A percentile compares a stretch with the other conserved stretches of the same genome.
Evolutionary conservation across 2,797 vertebrate genomes (phyloP).

Genomic region (Nannoperca obscura): DNA sequence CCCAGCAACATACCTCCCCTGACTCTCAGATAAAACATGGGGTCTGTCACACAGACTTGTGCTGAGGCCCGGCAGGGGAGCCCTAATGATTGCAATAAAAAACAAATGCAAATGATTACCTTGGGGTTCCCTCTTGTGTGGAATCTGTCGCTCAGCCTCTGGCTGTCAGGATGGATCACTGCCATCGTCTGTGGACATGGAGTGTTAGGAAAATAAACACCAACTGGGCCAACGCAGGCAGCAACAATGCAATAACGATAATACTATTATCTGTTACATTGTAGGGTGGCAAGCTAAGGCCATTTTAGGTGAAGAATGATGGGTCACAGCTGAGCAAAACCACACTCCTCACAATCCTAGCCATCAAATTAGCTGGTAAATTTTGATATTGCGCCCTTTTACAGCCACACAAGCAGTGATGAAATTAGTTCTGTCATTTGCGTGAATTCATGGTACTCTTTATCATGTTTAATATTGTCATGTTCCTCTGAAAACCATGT

Average conservation of each 20-base stretch:
- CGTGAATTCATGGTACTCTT: background rate
- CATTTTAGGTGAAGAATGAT: conserved; percentile 64
- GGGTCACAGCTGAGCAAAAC: conserved; percentile 37
- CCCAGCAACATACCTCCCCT: conserved; percentile 77
- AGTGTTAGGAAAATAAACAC: conserved; percentile 80
- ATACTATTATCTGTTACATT: conserved; percentile 71
- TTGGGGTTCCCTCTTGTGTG: conserved; percentile 81
- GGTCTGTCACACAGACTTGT: conserved; percentile 79
- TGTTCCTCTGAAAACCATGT: background rate
- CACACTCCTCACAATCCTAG: conserved; percentile 17
- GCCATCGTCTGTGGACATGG: conserved; percentile 76
- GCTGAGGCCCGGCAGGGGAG: conserved; percentile 76
- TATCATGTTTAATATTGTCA: background rate
- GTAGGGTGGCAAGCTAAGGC: conserved; percentile 47
- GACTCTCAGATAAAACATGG: conserved; percentile 83
- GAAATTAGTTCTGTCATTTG: conserved; percentile 19
- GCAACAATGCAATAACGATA: conserved; percentile 80
- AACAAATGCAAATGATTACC: conserved; percentile 86
- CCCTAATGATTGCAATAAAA: conserved; percentile 85
- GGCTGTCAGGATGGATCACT: conserved; percentile 82
- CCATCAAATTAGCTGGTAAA: conserved; percentile 40
- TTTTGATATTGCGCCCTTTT: conserved; percentile 37
- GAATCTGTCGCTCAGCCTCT: conserved; percentile 81
- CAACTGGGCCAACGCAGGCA: conserved; percentile 70
- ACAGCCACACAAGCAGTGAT: conserved; percentile 10